A percentile compares a stretch with the other conserved stretches of the same genome.
These are phyloP conservation scores for Drosophila insularis DNA, from an alignment of 1,140 invertebrate genomes.

Conservation along the genomic window DNA sequence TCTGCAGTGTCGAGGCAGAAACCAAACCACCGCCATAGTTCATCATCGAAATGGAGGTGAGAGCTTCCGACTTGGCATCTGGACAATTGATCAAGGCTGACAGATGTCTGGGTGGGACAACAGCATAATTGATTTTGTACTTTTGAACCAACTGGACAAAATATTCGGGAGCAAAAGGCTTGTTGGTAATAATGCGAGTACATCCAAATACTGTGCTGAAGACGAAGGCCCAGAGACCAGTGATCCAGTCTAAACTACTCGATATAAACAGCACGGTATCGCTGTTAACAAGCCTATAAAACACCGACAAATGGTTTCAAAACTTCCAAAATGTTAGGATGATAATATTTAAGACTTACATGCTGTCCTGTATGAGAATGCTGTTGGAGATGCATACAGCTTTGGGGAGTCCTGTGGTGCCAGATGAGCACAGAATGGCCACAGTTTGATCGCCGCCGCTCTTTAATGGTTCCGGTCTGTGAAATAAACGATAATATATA, in stretches of 20 bases:
- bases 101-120: constrained; percentile 49
- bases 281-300: constrained; percentile 49
- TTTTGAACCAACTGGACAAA: constrained; percentile 64
- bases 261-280: constrained; percentile 55
- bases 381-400: constrained; percentile 88
- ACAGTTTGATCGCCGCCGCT: constrained; percentile 64
- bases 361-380: constrained; percentile 52
- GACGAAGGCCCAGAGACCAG: constrained; percentile 59
- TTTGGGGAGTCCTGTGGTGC: constrained; percentile 91
- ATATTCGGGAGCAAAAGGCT: constrained; percentile 54
- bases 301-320: not conserved
- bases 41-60: constrained; percentile 49
- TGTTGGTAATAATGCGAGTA: constrained; percentile 65
- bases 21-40: constrained; percentile 57
- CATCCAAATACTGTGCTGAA: constrained; percentile 50
- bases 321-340: too few relatives aligned
- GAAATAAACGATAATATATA: not conserved
- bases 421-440: constrained; percentile 85
- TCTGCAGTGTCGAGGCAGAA: constrained; percentile 35
- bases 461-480: constrained; percentile 56
- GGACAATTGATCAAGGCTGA: constrained; percentile 50
- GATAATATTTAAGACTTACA: constrained; percentile 30
- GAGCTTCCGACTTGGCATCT: constrained; percentile 41
- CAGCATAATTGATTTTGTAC: constrained; percentile 66
- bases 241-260: constrained; percentile 74